Evolutionary conservation across 2,113 vertebrate species (phyloP).

Genomic region (Triplophysa siluroides): DNA sequence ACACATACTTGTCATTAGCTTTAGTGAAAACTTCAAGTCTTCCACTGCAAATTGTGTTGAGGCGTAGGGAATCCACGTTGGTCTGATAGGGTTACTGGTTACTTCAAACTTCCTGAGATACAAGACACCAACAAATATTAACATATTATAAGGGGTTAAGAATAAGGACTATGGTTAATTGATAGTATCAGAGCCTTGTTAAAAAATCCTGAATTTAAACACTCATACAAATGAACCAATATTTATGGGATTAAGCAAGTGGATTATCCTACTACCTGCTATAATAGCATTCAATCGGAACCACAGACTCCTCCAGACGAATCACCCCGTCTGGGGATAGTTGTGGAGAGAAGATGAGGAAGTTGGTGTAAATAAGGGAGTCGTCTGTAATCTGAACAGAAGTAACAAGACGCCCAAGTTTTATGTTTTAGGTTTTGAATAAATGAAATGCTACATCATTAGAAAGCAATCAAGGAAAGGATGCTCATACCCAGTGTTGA

Average conservation of each 20-base stretch:
- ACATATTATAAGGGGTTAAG: not conserved
- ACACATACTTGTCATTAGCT: conserved; percentile 69
- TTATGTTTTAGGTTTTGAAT: not conserved
- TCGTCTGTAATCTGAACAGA: conserved; percentile 61
- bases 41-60: conserved; percentile 61
- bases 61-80: conserved; percentile 66
- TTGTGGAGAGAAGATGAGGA: conserved; percentile 63
- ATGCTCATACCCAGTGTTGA: conserved; percentile 38
- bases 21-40: conserved; percentile 67
- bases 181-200: too few relatives aligned
- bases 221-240: not conserved
- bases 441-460: not conserved
- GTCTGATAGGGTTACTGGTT: conserved; percentile 65
- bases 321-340: conserved; percentile 53
- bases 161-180: not conserved
- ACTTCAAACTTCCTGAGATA: conserved; percentile 69
- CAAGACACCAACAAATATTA: not conserved
- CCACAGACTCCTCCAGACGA: conserved; percentile 57
- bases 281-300: conserved; percentile 71
- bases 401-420: not conserved
- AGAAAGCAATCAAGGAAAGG: not conserved
- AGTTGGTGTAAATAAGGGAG: conserved; percentile 64
- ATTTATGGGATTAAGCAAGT: not conserved
- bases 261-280: conserved; percentile 62
- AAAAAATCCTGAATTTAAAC: too few relatives aligned